Percentiles rank a stretch among this genome's conserved stretches.
Evolutionary conservation across 2,888 invertebrate species (phyloP).

Genomic region (Stictocephala bisonia): DNA sequence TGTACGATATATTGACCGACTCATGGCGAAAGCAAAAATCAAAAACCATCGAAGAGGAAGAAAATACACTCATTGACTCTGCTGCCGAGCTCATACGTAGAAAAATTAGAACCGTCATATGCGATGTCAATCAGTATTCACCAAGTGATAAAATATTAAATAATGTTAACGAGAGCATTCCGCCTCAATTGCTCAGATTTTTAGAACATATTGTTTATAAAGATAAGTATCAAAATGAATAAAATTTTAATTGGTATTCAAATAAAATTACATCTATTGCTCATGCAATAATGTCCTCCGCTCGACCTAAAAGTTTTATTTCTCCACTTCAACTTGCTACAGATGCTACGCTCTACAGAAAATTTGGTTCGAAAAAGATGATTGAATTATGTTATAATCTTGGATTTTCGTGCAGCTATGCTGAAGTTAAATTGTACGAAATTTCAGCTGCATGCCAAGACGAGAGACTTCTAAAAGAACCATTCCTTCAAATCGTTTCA

Average conservation of each 20-base stretch:
- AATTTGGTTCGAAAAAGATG: no score
- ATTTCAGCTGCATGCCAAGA: not conserved
- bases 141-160: conserved; percentile 4
- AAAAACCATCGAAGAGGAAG: conserved; percentile 1
- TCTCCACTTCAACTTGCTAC: no score
- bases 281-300: no score
- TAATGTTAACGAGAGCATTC: not conserved
- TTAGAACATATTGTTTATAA: conserved; percentile 1
- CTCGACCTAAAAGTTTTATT: no score
- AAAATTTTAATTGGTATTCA: not conserved
- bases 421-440: no score
- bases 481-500: conserved; percentile 34
- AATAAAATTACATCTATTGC: no score
- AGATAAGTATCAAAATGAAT: not conserved
- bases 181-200: not conserved
- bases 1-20: conserved; percentile 7
- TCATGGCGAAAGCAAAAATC: not conserved
- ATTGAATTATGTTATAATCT: no score
- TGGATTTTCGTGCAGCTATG: no score
- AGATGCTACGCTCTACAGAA: no score
- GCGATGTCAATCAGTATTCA: not conserved
- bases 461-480: not conserved
- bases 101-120: conserved; percentile 5
- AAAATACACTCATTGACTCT: conserved; percentile 5
- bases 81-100: not conserved